These are phyloP conservation scores for Festucalex cinctus DNA, from an alignment of 2,113 vertebrate genomes.

Conservation along the genomic window DNA sequence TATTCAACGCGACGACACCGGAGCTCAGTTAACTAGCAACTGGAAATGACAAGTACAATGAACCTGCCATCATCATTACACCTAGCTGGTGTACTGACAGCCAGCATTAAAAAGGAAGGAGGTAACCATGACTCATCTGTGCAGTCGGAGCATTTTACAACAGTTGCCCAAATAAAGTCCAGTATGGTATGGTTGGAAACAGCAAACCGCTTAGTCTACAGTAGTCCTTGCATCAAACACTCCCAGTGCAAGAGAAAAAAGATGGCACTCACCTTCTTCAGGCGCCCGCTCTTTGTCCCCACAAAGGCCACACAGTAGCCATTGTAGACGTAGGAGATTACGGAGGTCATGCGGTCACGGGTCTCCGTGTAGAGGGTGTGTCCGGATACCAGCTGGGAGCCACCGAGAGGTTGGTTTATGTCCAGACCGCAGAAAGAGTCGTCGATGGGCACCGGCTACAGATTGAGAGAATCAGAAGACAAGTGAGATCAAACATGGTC, in stretches of 20 bases:
- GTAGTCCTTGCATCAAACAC: not conserved
- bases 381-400: constrained; percentile 87
- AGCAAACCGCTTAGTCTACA: not conserved
- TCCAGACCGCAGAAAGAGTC: constrained; percentile 97
- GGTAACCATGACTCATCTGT: constrained; percentile 33
- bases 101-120: constrained; percentile 54
- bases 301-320: constrained; percentile 95
- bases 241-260: not conserved
- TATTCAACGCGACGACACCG: constrained; percentile 41
- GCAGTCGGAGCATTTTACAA: not conserved
- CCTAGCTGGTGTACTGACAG: constrained; percentile 36
- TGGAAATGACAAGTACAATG: constrained; percentile 46
- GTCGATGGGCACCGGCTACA: constrained; percentile 93
- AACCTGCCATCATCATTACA: constrained; percentile 28
- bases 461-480: constrained; percentile 1
- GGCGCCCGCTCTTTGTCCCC: constrained; percentile 90
- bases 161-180: constrained; percentile 5
- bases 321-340: constrained; percentile 94
- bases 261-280: constrained; percentile 87
- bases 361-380: constrained; percentile 87
- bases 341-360: constrained; percentile 91
- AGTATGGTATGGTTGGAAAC: not conserved
- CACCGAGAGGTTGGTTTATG: constrained; percentile 98
- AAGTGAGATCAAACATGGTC: constrained; percentile 21
- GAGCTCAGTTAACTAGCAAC: constrained; percentile 43